Conservation (phyloP, 2,797 vertebrate genomes). For the Loriculus beryllinus region DNA sequence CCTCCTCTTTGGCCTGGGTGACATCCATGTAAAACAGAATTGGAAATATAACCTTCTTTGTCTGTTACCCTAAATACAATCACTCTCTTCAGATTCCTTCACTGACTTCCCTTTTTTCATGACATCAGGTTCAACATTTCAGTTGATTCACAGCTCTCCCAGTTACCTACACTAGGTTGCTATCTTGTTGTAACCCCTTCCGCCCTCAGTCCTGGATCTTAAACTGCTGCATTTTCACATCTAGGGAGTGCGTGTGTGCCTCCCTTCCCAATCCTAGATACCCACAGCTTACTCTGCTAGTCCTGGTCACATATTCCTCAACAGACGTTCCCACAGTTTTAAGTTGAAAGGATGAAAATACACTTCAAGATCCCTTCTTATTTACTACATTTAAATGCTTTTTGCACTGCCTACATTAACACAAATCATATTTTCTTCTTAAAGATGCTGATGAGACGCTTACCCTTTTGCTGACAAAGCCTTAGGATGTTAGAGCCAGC, state of each 20-base stretch:
- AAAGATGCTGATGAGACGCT: not conserved
- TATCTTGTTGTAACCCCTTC: not conserved
- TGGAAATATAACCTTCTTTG: not conserved
- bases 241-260: fast-evolving
- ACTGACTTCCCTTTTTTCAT: not conserved
- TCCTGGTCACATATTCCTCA: not conserved
- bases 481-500: not conserved
- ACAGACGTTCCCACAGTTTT: not conserved
- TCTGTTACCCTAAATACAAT: not conserved
- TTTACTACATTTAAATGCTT: not conserved
- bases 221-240: not conserved
- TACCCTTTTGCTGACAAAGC: not conserved
- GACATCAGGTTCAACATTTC: not conserved
- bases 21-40: not conserved
- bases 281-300: not conserved
- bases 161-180: not conserved
- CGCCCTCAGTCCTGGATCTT: not conserved
- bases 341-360: not conserved
- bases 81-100: not conserved
- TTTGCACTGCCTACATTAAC: not conserved
- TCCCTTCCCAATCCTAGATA: not conserved
- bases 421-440: not conserved
- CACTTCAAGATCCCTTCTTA: not conserved
- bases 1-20: not conserved
- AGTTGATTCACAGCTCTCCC: not conserved